Base-by-base conservation (phyloP, 2,888 invertebrate genomes). In the Pristionchus arcanus region DNA sequence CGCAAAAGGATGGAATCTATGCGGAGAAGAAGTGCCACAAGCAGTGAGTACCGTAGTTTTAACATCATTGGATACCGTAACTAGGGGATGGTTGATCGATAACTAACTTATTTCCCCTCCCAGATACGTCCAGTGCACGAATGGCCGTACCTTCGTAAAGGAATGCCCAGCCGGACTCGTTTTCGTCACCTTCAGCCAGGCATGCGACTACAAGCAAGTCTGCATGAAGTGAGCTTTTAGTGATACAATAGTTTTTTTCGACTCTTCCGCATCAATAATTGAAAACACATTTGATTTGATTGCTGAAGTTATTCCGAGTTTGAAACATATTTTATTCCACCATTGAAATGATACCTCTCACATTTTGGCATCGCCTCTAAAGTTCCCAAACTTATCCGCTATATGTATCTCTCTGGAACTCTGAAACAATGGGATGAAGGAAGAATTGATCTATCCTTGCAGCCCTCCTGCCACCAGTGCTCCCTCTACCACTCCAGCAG, bases 51-150 rank as follows among this genome's bases (percentile, higher is more conserved):
- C 49, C 34, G 59, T 34, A 85, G 28, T 85, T 0, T 7, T 11
- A 0, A 31, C 7, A 4, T n/a, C n/a, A 49, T 42, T 42, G 9
- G 42, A 42, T 42, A 42, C 42, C 9, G 42, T 42, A 42, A 9
- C 13, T 13, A 49, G 42, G 13, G 42, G 11, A 49, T 49, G 42
- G 42, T 49, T 9, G 42, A 49, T 49, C 42, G 42, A 49, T 49
- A 59, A 86, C n/a, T 86, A 49, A 68, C n/a, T 68, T 42, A 28
- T n/a, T 37, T 85, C 28, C 21, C 42, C n/a, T 9, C 59, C n/a
- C 53, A 88, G 87, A 25, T 88, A 88, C 74, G 87, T 74, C 34
- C 31, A 88, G n/a, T 88, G 87, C 42, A 63, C 89, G 63, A 89
- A 81, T 66, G 89, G 89, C 9, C 81, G 81, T 16, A 34, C 89